Conservation (phyloP, 1,140 invertebrate genomes). For the Vanessa tameamea region DNA sequence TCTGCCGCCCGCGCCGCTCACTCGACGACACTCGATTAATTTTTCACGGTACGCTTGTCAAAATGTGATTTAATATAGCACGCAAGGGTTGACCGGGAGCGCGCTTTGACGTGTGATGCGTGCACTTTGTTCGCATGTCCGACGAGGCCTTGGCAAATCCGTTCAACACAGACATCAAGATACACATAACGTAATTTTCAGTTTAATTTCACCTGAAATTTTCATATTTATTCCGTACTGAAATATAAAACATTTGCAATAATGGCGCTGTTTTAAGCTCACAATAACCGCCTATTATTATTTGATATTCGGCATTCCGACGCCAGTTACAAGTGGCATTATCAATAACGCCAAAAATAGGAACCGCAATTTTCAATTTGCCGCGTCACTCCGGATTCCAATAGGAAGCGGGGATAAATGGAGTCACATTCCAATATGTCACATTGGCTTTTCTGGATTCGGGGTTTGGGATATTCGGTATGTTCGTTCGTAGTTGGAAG, state of each 20-base stretch:
- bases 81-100: constrained; percentile 61
- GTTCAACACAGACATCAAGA: constrained; percentile 32
- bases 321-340: constrained; percentile 69
- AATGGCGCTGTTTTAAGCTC: constrained; percentile 29
- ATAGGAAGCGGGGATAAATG: constrained; percentile 80
- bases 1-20: constrained; percentile 58
- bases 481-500: constrained; percentile 33
- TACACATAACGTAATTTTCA: constrained; percentile 5
- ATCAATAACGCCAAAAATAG: constrained; percentile 78
- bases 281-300: constrained; percentile 38
- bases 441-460: constrained; percentile 72
- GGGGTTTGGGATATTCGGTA: constrained; percentile 64
- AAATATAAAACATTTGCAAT: constrained; percentile 30
- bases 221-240: constrained; percentile 16
- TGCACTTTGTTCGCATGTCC: constrained; percentile 44
- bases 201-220: constrained; percentile 16
- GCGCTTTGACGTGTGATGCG: constrained; percentile 74
- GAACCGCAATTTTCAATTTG: constrained; percentile 79
- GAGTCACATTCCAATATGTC: constrained; percentile 81
- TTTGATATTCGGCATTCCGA: constrained; percentile 39
- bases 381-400: constrained; percentile 79
- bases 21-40: constrained; percentile 79
- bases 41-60: constrained; percentile 80
- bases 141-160: constrained; percentile 38
- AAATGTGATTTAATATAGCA: constrained; percentile 79